Conservation (phyloP, 2,888 invertebrate species). For the Sarcophaga caerulescens region DNA sequence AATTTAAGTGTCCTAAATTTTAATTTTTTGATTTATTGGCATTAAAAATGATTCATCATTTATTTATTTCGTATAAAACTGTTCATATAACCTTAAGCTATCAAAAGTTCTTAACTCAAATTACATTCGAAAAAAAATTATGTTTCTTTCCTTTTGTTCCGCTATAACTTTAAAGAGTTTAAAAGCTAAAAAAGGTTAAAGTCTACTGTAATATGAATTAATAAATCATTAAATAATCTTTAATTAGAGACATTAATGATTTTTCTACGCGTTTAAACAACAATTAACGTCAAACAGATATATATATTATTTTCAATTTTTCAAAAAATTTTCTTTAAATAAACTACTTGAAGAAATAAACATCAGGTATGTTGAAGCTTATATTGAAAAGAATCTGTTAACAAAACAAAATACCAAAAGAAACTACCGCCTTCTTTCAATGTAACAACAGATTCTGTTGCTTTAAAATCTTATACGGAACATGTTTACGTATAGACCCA, state of each 20-base stretch:
- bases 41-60: too few relatives aligned
- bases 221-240: not conserved
- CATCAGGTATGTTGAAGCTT: not conserved
- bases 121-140: too few relatives aligned
- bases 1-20: too few relatives aligned
- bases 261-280: not conserved
- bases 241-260: not conserved
- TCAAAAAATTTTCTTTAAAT: conserved; percentile 7
- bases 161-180: too few relatives aligned
- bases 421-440: conserved; percentile 56
- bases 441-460: conserved; percentile 31
- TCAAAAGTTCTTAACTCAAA: too few relatives aligned
- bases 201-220: too few relatives aligned
- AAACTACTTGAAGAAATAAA: conserved; percentile 10
- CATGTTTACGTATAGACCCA: conserved; percentile 16
- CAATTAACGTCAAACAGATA: not conserved
- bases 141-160: too few relatives aligned
- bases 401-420: conserved; percentile 63
- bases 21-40: too few relatives aligned
- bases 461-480: conserved; percentile 30
- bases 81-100: too few relatives aligned
- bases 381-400: conserved; percentile 20
- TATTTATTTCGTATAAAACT: too few relatives aligned
- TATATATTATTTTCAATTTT: not conserved
- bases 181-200: too few relatives aligned